Base-by-base conservation (phyloP, 2,888 invertebrate genomes). In the Volucella bombylans region DNA sequence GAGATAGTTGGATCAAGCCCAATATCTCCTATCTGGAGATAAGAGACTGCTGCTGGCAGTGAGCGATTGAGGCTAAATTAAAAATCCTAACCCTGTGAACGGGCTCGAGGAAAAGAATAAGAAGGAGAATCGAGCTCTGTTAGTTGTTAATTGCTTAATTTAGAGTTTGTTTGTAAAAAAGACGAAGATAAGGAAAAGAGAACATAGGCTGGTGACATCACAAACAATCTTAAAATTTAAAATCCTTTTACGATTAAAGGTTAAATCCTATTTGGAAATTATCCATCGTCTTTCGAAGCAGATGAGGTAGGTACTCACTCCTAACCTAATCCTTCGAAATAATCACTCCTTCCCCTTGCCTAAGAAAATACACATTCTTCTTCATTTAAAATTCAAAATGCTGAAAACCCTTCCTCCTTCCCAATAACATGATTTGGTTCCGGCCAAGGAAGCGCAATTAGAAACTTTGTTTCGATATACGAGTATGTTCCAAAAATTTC, bases 381-480 rank as follows among this genome's bases (percentile, higher is more conserved):
- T 55, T 73, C 43, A 15, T 69, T 78, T 68, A 59, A 52, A 73
- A 78, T 78, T 83, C 52, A 78, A 73, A 68, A 73, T 73, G 59
- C 59, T 23, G 47, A 68, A 49, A 67, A 15, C 41, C 49, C 50
- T 31, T 69, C 65, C 31, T 31, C 6, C 31, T 6, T 31, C 31
- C 31, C 31, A 6, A 31, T 31, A 31, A 31, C 31, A 31, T 43
- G 14, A 62, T 72, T 68, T 62, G 39, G 43, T 77, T 77, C 57
- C 49, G 67, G 57, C 23, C 61, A 73, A 72, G 65, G 68, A 54
- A 72, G 73, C 68, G 78, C 73, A 78, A 73, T 82, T 73, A 73
- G 73, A 82, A 78, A 73, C 68, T 82, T 78, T 78, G 69, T 71
- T 65, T 65, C 61, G 49, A 61, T 67, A 38, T 50, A n/a, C n/a